A percentile compares a stretch with the other conserved stretches of the same genome.
Conservation (phyloP, 2,113 vertebrate species). For the Pavo muticus region DNA sequence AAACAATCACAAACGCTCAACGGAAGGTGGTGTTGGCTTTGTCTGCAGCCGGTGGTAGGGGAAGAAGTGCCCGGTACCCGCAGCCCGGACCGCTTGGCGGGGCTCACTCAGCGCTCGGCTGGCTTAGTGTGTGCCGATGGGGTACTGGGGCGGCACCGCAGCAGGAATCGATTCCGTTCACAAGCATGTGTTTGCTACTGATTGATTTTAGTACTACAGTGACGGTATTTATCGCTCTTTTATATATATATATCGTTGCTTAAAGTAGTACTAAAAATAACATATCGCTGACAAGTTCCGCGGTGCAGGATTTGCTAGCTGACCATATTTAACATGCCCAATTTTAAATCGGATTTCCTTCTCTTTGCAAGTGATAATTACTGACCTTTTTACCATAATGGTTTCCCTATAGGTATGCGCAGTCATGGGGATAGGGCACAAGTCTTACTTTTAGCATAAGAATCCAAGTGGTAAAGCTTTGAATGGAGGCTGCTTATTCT, state of each 20-base stretch:
- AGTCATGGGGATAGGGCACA: not conserved
- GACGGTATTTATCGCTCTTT: not conserved
- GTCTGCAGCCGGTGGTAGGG: not conserved
- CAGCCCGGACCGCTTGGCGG: not conserved
- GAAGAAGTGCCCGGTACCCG: no score
- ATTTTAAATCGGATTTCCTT: slow-evolving; percentile 6
- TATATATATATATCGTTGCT: not conserved
- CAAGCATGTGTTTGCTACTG: not conserved
- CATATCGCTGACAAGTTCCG: not conserved
- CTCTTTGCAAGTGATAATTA: slow-evolving; percentile 43
- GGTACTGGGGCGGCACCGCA: not conserved
- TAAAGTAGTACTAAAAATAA: not conserved
- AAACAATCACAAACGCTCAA: not conserved
- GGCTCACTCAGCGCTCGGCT: not conserved
- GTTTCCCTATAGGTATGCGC: slow-evolving; percentile 15
- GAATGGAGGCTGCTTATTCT: not conserved
- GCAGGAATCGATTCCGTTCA: not conserved
- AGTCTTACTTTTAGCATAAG: slow-evolving; percentile 16
- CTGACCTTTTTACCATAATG: not conserved
- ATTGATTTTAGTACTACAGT: not conserved
- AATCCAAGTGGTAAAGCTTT: slow-evolving; percentile 44
- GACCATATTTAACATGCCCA: not conserved
- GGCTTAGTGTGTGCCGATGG: not conserved
- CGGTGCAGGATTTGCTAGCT: not conserved
- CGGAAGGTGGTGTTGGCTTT: not conserved